Evolutionary conservation across 2,888 invertebrate species (phyloP).

Genomic region (Plagodis pulveraria): DNA sequence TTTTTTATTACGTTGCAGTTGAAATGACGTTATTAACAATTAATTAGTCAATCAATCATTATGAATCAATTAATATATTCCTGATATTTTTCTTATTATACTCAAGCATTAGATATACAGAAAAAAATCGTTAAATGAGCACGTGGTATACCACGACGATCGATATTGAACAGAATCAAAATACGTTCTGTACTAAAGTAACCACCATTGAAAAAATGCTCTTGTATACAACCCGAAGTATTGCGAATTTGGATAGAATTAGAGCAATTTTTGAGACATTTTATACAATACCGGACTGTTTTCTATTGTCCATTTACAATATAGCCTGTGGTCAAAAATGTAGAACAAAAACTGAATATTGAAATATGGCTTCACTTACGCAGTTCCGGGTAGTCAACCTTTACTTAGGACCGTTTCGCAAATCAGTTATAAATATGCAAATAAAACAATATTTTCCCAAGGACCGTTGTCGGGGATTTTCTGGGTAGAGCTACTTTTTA

Average conservation of each 20-base stretch:
- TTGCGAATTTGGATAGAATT: slow-evolving; percentile 38
- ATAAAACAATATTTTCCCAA: slow-evolving; percentile 28
- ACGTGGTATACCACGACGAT: no score
- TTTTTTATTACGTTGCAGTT: no score
- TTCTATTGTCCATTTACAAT: slow-evolving; percentile 25
- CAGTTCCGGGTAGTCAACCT: slow-evolving; percentile 26
- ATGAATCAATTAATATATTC: no score
- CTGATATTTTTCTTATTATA: no score
- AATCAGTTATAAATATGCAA: slow-evolving; percentile 30
- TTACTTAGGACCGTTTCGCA: slow-evolving; percentile 20
- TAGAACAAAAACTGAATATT: slow-evolving; percentile 21
- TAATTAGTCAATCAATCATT: no score
- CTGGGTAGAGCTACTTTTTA: slow-evolving; percentile 14
- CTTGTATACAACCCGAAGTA: slow-evolving; percentile 11
- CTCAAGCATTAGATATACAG: no score
- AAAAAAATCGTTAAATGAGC: no score
- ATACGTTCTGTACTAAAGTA: no score
- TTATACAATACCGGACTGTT: slow-evolving; percentile 14
- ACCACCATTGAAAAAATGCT: no score
- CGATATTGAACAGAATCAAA: no score
- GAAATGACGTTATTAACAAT: no score
- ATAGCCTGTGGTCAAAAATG: slow-evolving; percentile 34
- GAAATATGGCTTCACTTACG: slow-evolving; percentile 24
- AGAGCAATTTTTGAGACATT: slow-evolving; percentile 29
- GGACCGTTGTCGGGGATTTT: slow-evolving; percentile 16